Evolutionary conservation across 2,888 invertebrate species (phyloP).

Genomic region (Nycteola revayana): DNA sequence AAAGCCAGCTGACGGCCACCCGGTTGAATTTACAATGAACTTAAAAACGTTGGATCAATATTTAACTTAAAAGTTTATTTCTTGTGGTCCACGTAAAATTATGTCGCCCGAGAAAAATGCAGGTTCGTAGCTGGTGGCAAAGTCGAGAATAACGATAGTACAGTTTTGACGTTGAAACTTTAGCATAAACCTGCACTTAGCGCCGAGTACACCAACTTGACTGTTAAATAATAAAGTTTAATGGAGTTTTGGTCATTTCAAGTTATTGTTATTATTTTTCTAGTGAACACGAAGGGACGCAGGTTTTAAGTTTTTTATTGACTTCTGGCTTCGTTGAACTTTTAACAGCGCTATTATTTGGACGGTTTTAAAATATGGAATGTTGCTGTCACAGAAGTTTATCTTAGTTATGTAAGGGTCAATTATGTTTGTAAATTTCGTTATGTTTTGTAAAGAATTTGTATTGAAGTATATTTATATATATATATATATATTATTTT

Average conservation of each 20-base stretch:
- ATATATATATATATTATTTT: no score
- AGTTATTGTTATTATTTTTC: slow-evolving; percentile 31
- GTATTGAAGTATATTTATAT: no score
- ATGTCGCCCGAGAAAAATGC: slow-evolving; percentile 18
- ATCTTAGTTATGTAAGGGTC: no score
- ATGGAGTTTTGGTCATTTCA: slow-evolving; percentile 35
- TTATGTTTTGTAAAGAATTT: no score
- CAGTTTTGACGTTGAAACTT: slow-evolving; percentile 41
- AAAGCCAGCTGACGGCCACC: slow-evolving; percentile 4
- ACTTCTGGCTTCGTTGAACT: slow-evolving; percentile 31
- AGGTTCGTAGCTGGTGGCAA: slow-evolving; percentile 43
- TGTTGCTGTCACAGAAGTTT: no score
- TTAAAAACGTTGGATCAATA: slow-evolving; percentile 15
- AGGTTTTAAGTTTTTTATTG: slow-evolving; percentile 15
- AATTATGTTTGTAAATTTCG: no score
- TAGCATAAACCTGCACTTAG: slow-evolving; percentile 45
- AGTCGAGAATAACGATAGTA: slow-evolving; percentile 46
- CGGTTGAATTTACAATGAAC: neutral
- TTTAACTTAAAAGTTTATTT: slow-evolving; percentile 26
- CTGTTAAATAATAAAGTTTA: slow-evolving; percentile 46
- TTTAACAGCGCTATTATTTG: slow-evolving; percentile 29
- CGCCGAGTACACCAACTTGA: slow-evolving; percentile 27
- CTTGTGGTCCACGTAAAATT: slow-evolving; percentile 13
- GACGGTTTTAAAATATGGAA: slow-evolving; percentile 13
- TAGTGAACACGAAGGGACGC: slow-evolving; percentile 16